Base-by-base conservation (phyloP, 2,888 invertebrate genomes). In the Cryptocephalus moraei region DNA sequence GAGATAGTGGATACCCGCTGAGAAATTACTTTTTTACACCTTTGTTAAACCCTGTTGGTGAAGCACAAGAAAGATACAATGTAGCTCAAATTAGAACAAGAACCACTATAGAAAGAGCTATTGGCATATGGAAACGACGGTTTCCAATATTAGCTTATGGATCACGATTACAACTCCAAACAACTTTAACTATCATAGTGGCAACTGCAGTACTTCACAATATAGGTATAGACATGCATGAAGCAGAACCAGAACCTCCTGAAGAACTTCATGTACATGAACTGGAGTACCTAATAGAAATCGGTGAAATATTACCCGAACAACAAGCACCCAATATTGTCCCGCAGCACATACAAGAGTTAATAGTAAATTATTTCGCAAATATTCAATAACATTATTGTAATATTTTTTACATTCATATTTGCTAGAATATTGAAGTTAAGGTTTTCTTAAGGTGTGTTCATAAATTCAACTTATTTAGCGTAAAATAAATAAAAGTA, bases 31-130 rank as follows among this genome's bases (percentile, higher is more conserved):
- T 49, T 32, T 11, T 49, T 9, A 49, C 43, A 34, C 45, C 45
- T 12, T 32, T 49, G 8, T 14, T 9, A 9, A 32, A 43, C 10
- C 49, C 46, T n/a, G n/a, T n/a, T n/a, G n/a, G n/a, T n/a, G n/a
- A n/a, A n/a, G n/a, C n/a, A n/a, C 34, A 49, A 46, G 41, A 46
- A 14, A 10, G 4, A 10, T 49, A 43, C 32, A 46, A 49, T 46
- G 46, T 41, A 9, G 32, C 46, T 9, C 44, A 44, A 10, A 44
- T 39, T 31, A 11, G 42, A 11, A 49, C 43, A 9, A 22, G 49
- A 41, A 46, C 36, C 41, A 13, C 39, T 8, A 32, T 46, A 11
- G 44, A 49, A 33, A 39, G 41, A 34, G 9, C 22, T 12, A 36
- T 49, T 44, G 46, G 41, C 9, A 12, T 49, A n/a, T 39, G 14